These are phyloP conservation scores for Drosophila lini DNA, from an alignment of 1,140 invertebrate genomes.

Conservation along the genomic window DNA sequence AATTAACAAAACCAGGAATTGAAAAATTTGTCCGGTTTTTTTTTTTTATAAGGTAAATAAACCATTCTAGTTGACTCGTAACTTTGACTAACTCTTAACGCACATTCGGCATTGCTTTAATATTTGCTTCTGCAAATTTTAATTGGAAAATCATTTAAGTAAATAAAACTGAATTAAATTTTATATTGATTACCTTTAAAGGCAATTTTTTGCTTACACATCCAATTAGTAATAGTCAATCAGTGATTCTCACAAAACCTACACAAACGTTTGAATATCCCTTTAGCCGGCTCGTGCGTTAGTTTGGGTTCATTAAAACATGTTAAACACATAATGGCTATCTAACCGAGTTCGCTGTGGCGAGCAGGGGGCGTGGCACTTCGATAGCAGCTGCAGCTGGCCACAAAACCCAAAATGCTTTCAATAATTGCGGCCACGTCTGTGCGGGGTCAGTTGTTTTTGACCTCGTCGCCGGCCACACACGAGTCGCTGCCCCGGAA, in stretches of 20 bases:
- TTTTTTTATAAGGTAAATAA: no score
- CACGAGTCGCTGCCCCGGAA: conserved; percentile 54
- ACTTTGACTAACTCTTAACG: neutral
- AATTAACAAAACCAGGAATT: no score
- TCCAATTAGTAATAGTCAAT: conserved; percentile 29
- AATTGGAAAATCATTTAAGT: neutral
- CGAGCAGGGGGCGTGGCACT: conserved; percentile 9
- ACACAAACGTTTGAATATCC: conserved; percentile 2
- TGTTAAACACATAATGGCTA: conserved; percentile 70
- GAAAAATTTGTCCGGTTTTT: no score
- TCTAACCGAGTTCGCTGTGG: conserved; percentile 49
- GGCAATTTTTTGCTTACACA: conserved; percentile 11
- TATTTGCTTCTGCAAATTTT: neutral
- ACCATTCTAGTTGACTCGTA: no score
- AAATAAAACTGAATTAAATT: neutral
- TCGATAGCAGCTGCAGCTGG: conserved; percentile 32
- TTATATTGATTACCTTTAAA: neutral
- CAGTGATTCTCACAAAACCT: neutral
- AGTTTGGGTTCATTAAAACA: conserved; percentile 74
- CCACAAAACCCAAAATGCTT: conserved; percentile 67
- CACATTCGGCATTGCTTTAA: no score
- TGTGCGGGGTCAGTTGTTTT: conserved; percentile 41
- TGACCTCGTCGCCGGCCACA: conserved; percentile 33
- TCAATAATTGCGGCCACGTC: conserved; percentile 65
- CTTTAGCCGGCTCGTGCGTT: conserved; percentile 18